Base-by-base conservation (phyloP, 2,113 vertebrate genomes). In the Pollimyrus isidori region DNA sequence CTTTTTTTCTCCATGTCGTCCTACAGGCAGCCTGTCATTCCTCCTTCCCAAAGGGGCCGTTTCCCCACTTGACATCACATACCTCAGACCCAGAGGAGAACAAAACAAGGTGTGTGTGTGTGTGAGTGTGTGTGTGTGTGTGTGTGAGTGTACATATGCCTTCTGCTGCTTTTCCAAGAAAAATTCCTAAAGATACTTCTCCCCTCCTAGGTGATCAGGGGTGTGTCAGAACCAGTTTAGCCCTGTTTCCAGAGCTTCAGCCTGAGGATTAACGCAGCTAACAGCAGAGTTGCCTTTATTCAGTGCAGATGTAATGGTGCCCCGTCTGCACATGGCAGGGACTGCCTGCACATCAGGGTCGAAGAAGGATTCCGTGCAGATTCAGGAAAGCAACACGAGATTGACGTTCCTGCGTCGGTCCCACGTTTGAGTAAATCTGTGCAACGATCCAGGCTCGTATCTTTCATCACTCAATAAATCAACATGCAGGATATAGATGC, bases 61-160 rank as follows among this genome's bases (percentile, higher is more conserved):
- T 85, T 86, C 86, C 90, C 91, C 89, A 88, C 88, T 91, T 93
- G 90, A 26, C 92, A 89, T 82, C 0, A 76, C 91, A 92, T 87
- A 91, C 90, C 90, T 83, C 80, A 86, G 87, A 89, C 86, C 48
- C 73, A 87, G 52, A 85, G 4, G 91, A 53, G 89, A 53, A 84
- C 82, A 86, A 50, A 30, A 89, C 50, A 89, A 50, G 62, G 52
- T 73, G 62, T 88, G 56, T 76, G 48, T 87, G 53, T 73, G 46
- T 87, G 50, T 69, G 42, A 73, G 53, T 73, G n/a, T 87, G 50
- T 69, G 58, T 88, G 62, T 88, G 56, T 76, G n/a, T 87, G 53
- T 73, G 46, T 87, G 50, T 69, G 42, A 73, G 53, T 35, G 35
- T 35, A 35, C 35, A 35, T 35, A 35, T 35, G 35, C 87, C 35